Evolutionary conservation across 2,888 invertebrate genomes (phyloP), one percentile per base, ranked within the genome.

Genomic region (Poecilobothrus nobilitatus): DNA sequence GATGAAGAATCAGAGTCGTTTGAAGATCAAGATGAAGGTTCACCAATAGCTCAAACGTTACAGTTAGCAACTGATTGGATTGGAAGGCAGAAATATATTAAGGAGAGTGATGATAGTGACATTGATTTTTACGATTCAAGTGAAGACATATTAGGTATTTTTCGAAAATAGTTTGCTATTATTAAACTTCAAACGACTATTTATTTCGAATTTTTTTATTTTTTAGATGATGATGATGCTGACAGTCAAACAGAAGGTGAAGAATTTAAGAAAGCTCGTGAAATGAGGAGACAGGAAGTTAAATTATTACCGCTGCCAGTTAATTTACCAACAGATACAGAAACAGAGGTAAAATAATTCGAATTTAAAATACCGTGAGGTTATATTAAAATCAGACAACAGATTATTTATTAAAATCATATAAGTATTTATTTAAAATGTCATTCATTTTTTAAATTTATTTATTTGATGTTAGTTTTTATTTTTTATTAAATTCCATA

Each of bases 181-280:
- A 66, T 62, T 64, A 22, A 63, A 8, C 44, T 63, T 21, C 10
- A 44, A 66, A 34, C 27, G 22, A 33, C 12, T 37, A 2, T 27
- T 63, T 4, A 10, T 18, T 64, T 27, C 1, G 10, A 20, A 20
- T 12, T 18, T 27, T 27, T 27, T 27, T 2, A 8, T 27, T 65
- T 33, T 7, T n/a, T 6, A 80, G 80, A 80, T 70, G 88, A 87
- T 77, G 87, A 87, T 73, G 78, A 83, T 85, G 89, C 87, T 71
- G 88, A 88, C 69, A 89, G 89, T n/a, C 88, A 89, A 62, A 89
- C 89, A 0, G 90, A 90, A 79, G 89, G 89, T 12, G 89, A 89
- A 80, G 89, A 89, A 73, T 86, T 87, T 34, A 85, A 86, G 66
- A 82, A 81, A 70, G 89, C 89, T 12, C 84, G 89, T 34, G 89